A percentile compares a stretch with the other conserved stretches of the same genome.
These are phyloP conservation scores for Exocentrus adspersus DNA, from an alignment of 2,888 invertebrate genomes.

Conservation along the genomic window DNA sequence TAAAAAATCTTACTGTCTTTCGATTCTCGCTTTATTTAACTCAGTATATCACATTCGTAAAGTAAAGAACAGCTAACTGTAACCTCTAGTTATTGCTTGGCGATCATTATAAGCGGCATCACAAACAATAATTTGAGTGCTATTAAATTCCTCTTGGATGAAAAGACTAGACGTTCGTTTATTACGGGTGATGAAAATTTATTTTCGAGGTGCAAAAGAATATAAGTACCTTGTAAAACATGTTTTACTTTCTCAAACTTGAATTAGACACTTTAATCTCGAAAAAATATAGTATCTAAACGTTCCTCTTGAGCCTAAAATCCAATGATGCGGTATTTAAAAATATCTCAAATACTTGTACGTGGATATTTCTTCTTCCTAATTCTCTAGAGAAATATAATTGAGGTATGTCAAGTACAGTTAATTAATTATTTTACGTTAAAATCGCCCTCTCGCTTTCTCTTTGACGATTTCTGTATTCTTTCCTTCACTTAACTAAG, in stretches of 20 bases:
- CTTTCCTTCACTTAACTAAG: conserved; percentile 49
- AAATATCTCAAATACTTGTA: conserved; percentile 44
- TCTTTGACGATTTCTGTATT: conserved; percentile 51
- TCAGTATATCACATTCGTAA: too few relatives aligned
- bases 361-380: conserved; percentile 29
- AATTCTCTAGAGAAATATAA: conserved; percentile 44
- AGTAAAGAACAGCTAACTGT: too few relatives aligned
- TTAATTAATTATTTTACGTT: conserved; percentile 25
- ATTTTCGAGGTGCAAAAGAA: too few relatives aligned
- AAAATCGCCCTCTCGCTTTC: conserved; percentile 34
- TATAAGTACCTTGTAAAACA: conserved; percentile 22
- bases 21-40: too few relatives aligned
- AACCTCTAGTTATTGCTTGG: too few relatives aligned
- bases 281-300: conserved; percentile 47
- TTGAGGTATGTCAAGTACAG: conserved; percentile 47
- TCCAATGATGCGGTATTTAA: conserved; percentile 43
- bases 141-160: too few relatives aligned
- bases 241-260: conserved; percentile 35
- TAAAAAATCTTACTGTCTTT: too few relatives aligned
- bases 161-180: too few relatives aligned
- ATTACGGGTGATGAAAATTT: too few relatives aligned
- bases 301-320: conserved; percentile 39
- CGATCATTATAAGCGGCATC: too few relatives aligned
- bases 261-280: conserved; percentile 39
- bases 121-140: too few relatives aligned